Percentiles rank a stretch among this genome's conserved stretches.
Evolutionary conservation across 2,113 vertebrate genomes (phyloP).

Genomic region (Oxyura jamaicensis): DNA sequence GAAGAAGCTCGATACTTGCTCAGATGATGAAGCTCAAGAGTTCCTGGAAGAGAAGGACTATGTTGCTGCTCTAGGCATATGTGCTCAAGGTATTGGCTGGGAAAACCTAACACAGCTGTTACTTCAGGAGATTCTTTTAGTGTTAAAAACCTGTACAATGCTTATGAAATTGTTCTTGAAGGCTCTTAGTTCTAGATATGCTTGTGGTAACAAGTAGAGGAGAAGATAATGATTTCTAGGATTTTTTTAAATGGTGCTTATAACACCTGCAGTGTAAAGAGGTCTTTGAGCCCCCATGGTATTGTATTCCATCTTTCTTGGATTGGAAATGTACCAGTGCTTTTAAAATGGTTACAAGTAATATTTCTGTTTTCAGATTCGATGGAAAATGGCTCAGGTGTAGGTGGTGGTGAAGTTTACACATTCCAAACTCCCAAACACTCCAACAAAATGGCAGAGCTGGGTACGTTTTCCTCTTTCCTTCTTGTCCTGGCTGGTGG

Average conservation of each 20-base stretch:
- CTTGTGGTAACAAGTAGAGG: neutral
- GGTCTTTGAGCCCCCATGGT: neutral
- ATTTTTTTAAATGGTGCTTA: neutral
- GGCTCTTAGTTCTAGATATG: neutral
- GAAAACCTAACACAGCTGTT: neutral
- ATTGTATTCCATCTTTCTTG: neutral
- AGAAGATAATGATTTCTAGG: neutral
- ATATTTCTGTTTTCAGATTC: slow-evolving; percentile 63
- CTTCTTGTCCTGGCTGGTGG: neutral
- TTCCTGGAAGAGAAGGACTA: slow-evolving; percentile 84
- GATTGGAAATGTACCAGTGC: neutral
- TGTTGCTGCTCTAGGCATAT: slow-evolving; percentile 81
- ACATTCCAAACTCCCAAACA: slow-evolving; percentile 88
- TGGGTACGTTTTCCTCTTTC: slow-evolving; percentile 78
- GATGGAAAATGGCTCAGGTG: slow-evolving; percentile 66
- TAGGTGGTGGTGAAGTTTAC: slow-evolving; percentile 83
- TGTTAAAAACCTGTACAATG: neutral
- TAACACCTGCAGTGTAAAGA: neutral
- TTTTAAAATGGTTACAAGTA: neutral
- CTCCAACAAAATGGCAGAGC: slow-evolving; percentile 87
- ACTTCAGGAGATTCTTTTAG: neutral
- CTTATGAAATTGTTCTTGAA: neutral
- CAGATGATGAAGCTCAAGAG: slow-evolving; percentile 72
- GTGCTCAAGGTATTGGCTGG: slow-evolving; percentile 78
- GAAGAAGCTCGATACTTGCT: slow-evolving; percentile 63